These are phyloP conservation scores for Blastobasis lacticolella DNA, from an alignment of 2,888 invertebrate species.

Conservation along the genomic window DNA sequence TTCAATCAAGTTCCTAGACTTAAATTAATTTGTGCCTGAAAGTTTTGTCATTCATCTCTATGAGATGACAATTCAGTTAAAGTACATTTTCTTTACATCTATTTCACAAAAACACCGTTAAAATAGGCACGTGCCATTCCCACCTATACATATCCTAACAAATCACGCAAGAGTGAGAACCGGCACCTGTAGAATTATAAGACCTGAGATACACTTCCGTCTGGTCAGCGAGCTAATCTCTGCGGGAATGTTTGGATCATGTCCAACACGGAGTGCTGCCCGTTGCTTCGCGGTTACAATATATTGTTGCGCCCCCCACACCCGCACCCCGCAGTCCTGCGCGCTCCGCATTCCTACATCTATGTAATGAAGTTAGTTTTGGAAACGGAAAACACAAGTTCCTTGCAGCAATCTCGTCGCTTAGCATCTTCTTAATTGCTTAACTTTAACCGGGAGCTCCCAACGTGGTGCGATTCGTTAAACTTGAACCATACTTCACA, in stretches of 20 bases:
- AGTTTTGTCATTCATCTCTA: too few relatives aligned
- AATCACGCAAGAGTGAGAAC: too few relatives aligned
- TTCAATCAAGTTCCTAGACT: too few relatives aligned
- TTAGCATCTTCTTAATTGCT: slow-evolving; percentile 67
- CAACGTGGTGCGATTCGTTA: slow-evolving; percentile 50
- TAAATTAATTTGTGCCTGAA: too few relatives aligned
- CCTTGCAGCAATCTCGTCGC: slow-evolving; percentile 55
- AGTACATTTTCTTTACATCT: too few relatives aligned
- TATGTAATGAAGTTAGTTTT: slow-evolving; percentile 69
- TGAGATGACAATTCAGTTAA: too few relatives aligned
- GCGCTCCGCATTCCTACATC: slow-evolving; percentile 36
- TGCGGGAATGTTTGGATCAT: slow-evolving; percentile 1
- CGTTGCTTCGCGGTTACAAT: slow-evolving; percentile 25
- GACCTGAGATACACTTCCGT: neutral
- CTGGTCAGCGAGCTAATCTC: slow-evolving; percentile 1
- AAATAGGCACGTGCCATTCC: too few relatives aligned
- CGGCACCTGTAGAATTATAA: slow-evolving; percentile 23
- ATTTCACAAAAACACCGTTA: too few relatives aligned
- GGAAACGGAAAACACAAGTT: slow-evolving; percentile 63
- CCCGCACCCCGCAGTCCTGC: slow-evolving; percentile 5
- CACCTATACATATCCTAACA: too few relatives aligned
- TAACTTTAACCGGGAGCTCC: slow-evolving; percentile 53
- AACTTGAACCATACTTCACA: slow-evolving; percentile 51
- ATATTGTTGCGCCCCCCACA: slow-evolving; percentile 26
- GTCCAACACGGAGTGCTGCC: slow-evolving; percentile 1